These are phyloP conservation scores for Chrysocyon brachyurus DNA, from an alignment of 2,797 vertebrate species.

Conservation along the genomic window DNA sequence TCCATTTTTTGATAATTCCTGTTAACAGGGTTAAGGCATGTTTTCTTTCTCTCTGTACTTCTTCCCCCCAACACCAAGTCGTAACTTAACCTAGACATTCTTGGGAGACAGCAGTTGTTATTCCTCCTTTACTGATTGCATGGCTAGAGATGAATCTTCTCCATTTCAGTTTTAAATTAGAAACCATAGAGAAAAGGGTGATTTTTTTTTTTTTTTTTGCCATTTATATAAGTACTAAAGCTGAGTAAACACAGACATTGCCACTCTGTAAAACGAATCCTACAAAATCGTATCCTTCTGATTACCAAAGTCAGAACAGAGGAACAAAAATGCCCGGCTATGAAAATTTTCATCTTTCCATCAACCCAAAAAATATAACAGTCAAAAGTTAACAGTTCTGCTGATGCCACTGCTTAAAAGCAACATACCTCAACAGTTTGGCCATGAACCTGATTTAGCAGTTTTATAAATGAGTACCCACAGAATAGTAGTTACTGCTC, in stretches of 20 bases:
- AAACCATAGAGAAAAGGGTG: neutral
- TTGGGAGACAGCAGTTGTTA: constrained; percentile 34
- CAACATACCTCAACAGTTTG: neutral
- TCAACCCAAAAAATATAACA: neutral
- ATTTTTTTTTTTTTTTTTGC: neutral
- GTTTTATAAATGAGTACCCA: neutral
- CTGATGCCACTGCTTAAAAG: neutral
- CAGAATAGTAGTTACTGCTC: neutral
- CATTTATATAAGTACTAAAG: constrained; percentile 43
- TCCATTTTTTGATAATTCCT: constrained; percentile 66
- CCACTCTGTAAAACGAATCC: neutral
- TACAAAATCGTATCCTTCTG: constrained; percentile 4
- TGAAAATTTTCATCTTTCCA: neutral
- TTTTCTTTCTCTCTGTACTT: neutral
- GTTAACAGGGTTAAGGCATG: constrained; percentile 13
- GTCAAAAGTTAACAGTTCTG: neutral
- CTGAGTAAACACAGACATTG: neutral
- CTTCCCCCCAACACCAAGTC: neutral
- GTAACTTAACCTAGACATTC: neutral
- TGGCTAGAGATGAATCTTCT: neutral
- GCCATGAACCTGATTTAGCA: neutral
- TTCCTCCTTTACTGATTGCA: neutral
- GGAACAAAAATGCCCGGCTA: constrained; percentile 7
- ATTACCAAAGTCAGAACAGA: constrained; percentile 38
- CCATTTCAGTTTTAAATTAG: constrained; percentile 46